Evolutionary conservation across 2,888 invertebrate genomes (phyloP).

Genomic region (Branchellion lobata): DNA sequence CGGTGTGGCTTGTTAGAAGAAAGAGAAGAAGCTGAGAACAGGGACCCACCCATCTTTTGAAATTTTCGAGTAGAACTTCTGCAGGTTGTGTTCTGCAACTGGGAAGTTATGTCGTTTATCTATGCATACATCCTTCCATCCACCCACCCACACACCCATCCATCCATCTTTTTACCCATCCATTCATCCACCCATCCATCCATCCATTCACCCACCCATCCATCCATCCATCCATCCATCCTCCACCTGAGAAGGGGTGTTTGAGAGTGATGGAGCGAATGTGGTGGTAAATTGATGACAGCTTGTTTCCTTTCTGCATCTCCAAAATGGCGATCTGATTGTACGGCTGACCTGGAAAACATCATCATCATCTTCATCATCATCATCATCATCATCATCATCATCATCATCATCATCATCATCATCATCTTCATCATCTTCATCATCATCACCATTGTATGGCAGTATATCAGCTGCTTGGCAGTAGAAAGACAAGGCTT

Average conservation of each 20-base stretch:
- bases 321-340: slow-evolving; percentile 81
- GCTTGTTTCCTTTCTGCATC: slow-evolving; percentile 75
- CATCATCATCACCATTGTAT: slow-evolving; percentile 61
- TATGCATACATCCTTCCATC: too few relatives aligned
- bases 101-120: too few relatives aligned
- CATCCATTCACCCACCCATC: neutral
- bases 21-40: neutral
- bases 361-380: neutral
- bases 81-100: slow-evolving; percentile 68
- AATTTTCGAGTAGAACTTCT: slow-evolving; percentile 69
- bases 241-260: slow-evolving; percentile 71
- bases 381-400: slow-evolving; percentile 41
- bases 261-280: slow-evolving; percentile 79
- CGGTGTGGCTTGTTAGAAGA: neutral
- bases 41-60: slow-evolving; percentile 52
- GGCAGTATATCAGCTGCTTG: slow-evolving; percentile 63
- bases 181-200: neutral
- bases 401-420: slow-evolving; percentile 45
- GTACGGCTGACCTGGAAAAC: slow-evolving; percentile 75
- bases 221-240: neutral
- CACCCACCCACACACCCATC: neutral
- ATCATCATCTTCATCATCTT: slow-evolving; percentile 53
- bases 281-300: slow-evolving; percentile 83
- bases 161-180: too few relatives aligned
- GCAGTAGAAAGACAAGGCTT: slow-evolving; percentile 79